A percentile compares a stretch with the other conserved stretches of the same genome.
Evolutionary conservation across 2,888 invertebrate species (phyloP).

Genomic region (Strigamia crassipes): DNA sequence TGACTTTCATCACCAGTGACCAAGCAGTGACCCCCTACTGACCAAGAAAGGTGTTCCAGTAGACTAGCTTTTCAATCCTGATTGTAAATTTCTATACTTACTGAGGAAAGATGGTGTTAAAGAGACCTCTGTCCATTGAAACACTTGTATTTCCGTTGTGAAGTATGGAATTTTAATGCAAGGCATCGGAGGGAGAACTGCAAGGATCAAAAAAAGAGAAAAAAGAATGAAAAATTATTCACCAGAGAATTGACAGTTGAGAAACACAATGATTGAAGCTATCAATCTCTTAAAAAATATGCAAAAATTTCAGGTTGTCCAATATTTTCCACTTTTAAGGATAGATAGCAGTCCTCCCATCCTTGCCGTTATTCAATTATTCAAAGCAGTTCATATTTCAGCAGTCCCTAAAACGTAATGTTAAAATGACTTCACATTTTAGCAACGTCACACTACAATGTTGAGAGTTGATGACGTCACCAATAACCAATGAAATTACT

Average conservation of each 20-base stretch:
- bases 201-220: conserved; percentile 32
- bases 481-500: too few species aligned
- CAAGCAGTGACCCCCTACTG: too few species aligned
- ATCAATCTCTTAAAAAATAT: not conserved
- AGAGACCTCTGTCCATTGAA: conserved; percentile 33
- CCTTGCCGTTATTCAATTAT: not conserved
- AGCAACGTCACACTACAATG: too few species aligned
- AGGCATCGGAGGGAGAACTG: conserved; percentile 23
- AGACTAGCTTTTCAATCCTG: not conserved
- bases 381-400: too few species aligned
- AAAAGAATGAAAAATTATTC: not conserved
- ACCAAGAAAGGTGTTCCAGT: too few species aligned
- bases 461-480: too few species aligned
- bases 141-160: conserved; percentile 37
- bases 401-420: too few species aligned
- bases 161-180: conserved; percentile 46
- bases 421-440: too few species aligned
- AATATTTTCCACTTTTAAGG: not conserved
- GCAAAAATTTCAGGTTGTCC: not conserved
- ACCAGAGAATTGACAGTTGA: not conserved
- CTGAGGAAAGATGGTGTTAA: conserved; percentile 42
- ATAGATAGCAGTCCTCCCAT: not conserved
- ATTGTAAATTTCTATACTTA: conserved; percentile 15
- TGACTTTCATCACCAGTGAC: too few species aligned
- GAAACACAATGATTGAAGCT: not conserved